These are phyloP conservation scores for Burhinus oedicnemus DNA, from an alignment of 2,113 vertebrate genomes.

Conservation along the genomic window DNA sequence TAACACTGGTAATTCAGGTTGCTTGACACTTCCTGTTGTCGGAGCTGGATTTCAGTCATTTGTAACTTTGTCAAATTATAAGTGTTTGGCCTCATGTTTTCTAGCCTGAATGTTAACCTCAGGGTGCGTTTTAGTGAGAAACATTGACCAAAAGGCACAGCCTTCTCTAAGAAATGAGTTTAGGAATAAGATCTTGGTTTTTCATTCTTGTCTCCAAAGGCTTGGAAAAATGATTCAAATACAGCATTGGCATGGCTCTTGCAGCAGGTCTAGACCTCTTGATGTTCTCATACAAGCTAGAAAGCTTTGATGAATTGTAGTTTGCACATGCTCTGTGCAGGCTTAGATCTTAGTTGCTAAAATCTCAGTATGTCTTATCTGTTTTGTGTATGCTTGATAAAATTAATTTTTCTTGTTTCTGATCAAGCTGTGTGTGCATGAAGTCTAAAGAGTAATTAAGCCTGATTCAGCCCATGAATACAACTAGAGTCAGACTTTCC, in stretches of 20 bases:
- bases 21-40: not conserved
- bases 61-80: not conserved
- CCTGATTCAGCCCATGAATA: not conserved
- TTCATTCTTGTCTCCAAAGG: not conserved
- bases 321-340: not conserved
- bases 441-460: not conserved
- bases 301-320: not conserved
- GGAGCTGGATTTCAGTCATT: not conserved
- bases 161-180: not conserved
- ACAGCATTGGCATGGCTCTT: not conserved
- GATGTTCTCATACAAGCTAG: not conserved
- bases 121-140: not conserved
- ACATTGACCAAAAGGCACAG: not conserved
- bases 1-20: not conserved
- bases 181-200: not conserved
- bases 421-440: not conserved
- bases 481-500: not conserved
- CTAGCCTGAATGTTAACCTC: not conserved
- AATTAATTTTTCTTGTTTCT: not conserved
- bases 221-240: not conserved
- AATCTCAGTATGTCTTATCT: not conserved
- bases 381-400: not conserved
- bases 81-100: not conserved
- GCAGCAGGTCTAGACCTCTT: not conserved
- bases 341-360: not conserved